Conservation (phyloP, 2,113 vertebrate species). For the Albula glossodonta region DNA sequence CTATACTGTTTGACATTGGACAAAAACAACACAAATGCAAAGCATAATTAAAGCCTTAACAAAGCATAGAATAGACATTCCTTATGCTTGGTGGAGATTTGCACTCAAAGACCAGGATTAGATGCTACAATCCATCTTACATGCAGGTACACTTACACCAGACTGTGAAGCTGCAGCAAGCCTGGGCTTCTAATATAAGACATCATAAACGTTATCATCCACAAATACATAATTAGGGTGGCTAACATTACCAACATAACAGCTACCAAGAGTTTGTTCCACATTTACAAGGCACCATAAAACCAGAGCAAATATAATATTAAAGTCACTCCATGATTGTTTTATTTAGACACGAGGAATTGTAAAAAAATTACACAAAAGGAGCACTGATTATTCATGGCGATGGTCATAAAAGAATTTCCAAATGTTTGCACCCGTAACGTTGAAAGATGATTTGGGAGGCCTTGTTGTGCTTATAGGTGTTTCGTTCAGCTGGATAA, state of each 20-base stretch:
- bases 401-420: background rate
- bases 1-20: background rate
- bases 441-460: background rate
- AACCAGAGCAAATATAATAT: background rate
- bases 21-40: background rate
- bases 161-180: background rate
- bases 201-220: background rate
- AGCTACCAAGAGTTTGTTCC: background rate
- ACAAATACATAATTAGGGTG: background rate
- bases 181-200: too few relatives aligned
- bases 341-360: background rate
- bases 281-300: background rate
- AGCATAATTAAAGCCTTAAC: background rate
- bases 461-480: background rate
- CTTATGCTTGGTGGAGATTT: background rate
- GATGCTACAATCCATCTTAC: background rate
- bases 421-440: background rate
- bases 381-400: background rate
- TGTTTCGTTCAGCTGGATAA: background rate
- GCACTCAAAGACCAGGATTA: background rate
- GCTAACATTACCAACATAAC: background rate
- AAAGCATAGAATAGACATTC: background rate
- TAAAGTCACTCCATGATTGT: background rate
- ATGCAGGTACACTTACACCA: background rate
- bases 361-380: background rate